Percentiles rank a stretch among this genome's conserved stretches.
Evolutionary conservation across 2,888 invertebrate species (phyloP).

Genomic region (Capitulum mitella): DNA sequence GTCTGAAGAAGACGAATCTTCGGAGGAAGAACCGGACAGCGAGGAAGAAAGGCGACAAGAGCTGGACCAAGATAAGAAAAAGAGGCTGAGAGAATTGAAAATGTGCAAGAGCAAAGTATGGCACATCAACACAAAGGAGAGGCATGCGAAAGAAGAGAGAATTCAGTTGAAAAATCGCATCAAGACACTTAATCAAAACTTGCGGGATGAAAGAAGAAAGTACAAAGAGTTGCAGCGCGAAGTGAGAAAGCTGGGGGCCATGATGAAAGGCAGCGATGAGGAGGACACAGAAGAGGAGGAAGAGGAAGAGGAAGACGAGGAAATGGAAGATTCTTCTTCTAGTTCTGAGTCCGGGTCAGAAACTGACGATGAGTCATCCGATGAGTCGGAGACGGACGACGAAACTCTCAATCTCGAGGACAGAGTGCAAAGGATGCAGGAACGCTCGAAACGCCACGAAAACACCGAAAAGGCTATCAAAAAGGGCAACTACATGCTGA

Average conservation of each 20-base stretch:
- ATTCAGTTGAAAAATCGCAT: constrained; percentile 68
- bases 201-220: constrained; percentile 68
- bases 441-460: constrained; percentile 62
- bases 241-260: constrained; percentile 67
- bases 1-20: background rate
- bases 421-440: constrained; percentile 39
- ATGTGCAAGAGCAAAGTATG: constrained; percentile 50
- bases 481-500: constrained; percentile 78
- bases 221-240: constrained; percentile 76
- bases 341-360: constrained; percentile 32
- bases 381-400: constrained; percentile 32
- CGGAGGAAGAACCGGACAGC: constrained; percentile 40
- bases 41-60: constrained; percentile 35
- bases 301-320: background rate
- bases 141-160: constrained; percentile 58
- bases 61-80: constrained; percentile 49
- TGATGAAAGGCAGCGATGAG: constrained; percentile 25
- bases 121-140: constrained; percentile 35
- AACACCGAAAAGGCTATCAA: constrained; percentile 68
- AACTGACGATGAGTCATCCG: constrained; percentile 28
- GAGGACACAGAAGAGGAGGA: constrained; percentile 48
- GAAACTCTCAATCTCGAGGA: constrained; percentile 27
- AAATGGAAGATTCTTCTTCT: background rate
- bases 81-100: constrained; percentile 61
- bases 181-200: constrained; percentile 64